Evolutionary conservation across 2,113 vertebrate species (phyloP), one percentile per base, ranked within the genome.

Genomic region (Neomonachus schauinslandi): DNA sequence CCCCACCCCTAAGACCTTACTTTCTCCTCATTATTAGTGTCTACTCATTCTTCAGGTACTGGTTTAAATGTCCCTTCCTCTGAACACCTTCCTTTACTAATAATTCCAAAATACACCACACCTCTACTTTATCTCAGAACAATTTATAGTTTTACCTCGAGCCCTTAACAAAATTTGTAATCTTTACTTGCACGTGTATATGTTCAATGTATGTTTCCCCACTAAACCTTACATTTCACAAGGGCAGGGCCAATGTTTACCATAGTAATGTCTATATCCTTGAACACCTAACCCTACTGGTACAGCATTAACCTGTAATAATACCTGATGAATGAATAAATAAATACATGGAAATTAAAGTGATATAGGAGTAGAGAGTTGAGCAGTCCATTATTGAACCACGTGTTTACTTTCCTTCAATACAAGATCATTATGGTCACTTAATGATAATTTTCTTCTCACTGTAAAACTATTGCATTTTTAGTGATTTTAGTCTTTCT

Each of bases 361-460:
- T n/a, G 13, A 55, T 55, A 4, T 42, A 82, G 10, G 24, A 61
- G 0, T 71, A 42, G 24, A 33, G 19, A 89, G 31, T 46, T 93
- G 28, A 53, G 31, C 6, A 46, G 87, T 51, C 74, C 24, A 71
- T 80, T 91, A 65, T 11, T 94, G 79, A 98, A 94, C 12, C 31
- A 49, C 53, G 4, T 67, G 9, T 84, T 96, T 97, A 15, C 55
- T 96, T 97, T 89, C n/a, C 7, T 96, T 96, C 33, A 76, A 36
- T 83, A 57, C 26, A 85, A 94, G 76, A 65, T 89, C 42, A 84
- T 96, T 95, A 46, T 39, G 24, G 55, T 39, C 92, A 42, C 28
- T 9, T 90, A 95, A 79, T n/a, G 72, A 89, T 74, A 94, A 81
- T 93, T 82, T 96, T 94, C 24, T 94, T 97, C 18, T 96, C 89